Evolutionary conservation across 2,113 vertebrate genomes (phyloP).

Genomic region (Zingel zingel): DNA sequence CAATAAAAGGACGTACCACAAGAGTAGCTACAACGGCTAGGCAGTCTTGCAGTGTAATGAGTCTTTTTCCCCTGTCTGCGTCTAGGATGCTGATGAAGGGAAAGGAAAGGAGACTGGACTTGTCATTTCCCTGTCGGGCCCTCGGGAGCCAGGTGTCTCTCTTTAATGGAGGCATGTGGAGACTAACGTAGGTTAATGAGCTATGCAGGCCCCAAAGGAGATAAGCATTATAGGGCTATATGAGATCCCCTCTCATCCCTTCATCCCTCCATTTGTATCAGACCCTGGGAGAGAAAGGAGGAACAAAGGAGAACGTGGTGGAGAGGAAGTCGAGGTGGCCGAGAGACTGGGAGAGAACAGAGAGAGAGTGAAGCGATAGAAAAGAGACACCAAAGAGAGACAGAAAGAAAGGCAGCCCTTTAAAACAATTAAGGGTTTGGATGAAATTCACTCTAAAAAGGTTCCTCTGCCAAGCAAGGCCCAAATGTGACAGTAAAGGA

Average conservation of each 20-base stretch:
- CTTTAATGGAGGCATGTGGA: constrained; percentile 71
- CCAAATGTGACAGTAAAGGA: constrained; percentile 66
- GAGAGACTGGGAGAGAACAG: constrained; percentile 32
- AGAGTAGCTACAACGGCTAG: constrained; percentile 1
- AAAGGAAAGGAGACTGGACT: constrained; percentile 64
- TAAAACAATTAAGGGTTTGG: constrained; percentile 76
- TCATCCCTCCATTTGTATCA: constrained; percentile 78
- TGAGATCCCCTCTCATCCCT: constrained; percentile 76
- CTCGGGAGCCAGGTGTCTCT: constrained; percentile 77
- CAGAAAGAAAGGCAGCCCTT: constrained; percentile 56
- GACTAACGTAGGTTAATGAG: constrained; percentile 81
- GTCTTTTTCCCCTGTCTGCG: constrained; percentile 1
- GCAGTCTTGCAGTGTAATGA: constrained; percentile 17
- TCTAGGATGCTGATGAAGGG: constrained; percentile 62
- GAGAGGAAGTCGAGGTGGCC: constrained; percentile 46
- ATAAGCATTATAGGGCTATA: constrained; percentile 71
- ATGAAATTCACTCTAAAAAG: constrained; percentile 50
- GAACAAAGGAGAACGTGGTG: constrained; percentile 57
- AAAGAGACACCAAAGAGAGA: constrained; percentile 22
- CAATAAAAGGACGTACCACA: constrained; percentile 3
- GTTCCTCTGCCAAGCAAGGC: constrained; percentile 60
- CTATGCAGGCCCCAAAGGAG: constrained; percentile 66
- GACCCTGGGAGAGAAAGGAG: constrained; percentile 67
- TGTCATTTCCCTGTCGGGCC: constrained; percentile 61
- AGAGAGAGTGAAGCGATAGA: constrained; percentile 22